Percentiles rank a stretch among this genome's conserved stretches.
Evolutionary conservation across 2,113 vertebrate genomes (phyloP).

Genomic region (Psilopogon haemacephalus): DNA sequence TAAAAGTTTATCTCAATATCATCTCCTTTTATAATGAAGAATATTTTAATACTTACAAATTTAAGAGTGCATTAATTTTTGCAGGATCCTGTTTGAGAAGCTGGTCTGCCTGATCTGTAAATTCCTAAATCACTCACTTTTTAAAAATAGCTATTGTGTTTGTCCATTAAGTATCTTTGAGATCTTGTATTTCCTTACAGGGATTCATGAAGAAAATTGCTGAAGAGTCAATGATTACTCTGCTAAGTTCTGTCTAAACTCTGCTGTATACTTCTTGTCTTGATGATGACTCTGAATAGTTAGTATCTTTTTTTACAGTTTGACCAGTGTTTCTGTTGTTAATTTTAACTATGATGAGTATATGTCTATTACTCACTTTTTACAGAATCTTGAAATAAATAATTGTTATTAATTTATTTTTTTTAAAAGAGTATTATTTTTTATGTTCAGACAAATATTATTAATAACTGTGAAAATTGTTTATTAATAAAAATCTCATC

Average conservation of each 20-base stretch:
- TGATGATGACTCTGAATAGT: not conserved
- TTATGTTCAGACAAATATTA: too few species aligned
- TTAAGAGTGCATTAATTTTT: not conserved
- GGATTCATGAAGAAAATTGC: not conserved
- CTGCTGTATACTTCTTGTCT: not conserved
- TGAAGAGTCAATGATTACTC: not conserved
- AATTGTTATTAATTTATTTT: too few species aligned
- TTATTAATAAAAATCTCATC: too few species aligned
- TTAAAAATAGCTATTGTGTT: not conserved
- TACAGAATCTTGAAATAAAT: not conserved
- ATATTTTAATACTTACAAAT: not conserved
- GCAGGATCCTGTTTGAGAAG: not conserved
- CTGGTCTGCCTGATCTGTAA: not conserved
- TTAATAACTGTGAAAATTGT: too few species aligned
- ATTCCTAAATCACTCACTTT: not conserved
- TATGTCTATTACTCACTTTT: not conserved
- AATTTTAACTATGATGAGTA: not conserved
- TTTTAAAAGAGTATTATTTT: too few species aligned
- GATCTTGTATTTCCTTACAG: not conserved
- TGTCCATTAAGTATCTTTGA: not conserved
- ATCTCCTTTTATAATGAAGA: not conserved
- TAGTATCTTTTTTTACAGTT: not conserved
- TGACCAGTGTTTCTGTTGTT: not conserved
- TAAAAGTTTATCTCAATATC: not conserved
- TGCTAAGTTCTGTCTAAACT: not conserved